These are phyloP conservation scores for Nomada ruficornis DNA, from an alignment of 2,888 invertebrate genomes.

Conservation along the genomic window DNA sequence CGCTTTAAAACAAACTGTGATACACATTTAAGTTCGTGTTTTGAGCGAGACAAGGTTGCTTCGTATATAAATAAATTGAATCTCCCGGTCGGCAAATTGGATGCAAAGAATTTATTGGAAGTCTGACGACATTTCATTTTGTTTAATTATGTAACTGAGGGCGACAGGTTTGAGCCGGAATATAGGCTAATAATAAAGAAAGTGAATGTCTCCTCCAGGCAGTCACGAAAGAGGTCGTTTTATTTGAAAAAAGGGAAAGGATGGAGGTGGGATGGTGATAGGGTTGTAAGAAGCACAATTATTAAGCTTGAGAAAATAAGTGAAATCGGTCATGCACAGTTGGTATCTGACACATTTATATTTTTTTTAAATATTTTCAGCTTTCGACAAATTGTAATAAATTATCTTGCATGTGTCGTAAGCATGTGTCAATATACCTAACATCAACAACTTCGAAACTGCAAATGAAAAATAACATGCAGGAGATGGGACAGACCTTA, in stretches of 20 bases:
- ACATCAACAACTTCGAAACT: constrained; percentile 38
- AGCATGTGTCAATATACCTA: constrained; percentile 30
- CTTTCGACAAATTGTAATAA: too few species aligned
- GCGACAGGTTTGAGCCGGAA: constrained; percentile 80
- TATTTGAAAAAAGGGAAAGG: constrained; percentile 55
- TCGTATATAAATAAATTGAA: background rate
- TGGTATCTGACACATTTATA: constrained; percentile 43
- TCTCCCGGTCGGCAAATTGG: too few species aligned
- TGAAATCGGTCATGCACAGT: constrained; percentile 48
- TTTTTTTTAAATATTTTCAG: background rate
- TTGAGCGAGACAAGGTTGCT: background rate
- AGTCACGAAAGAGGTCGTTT: constrained; percentile 83
- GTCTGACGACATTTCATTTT: constrained; percentile 14
- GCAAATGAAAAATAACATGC: constrained; percentile 74
- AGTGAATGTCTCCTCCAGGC: constrained; percentile 83
- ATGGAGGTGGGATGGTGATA: constrained; percentile 54
- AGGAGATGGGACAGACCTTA: constrained; percentile 70
- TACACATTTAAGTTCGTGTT: background rate
- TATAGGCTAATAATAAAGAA: constrained; percentile 75
- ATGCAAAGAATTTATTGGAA: background rate
- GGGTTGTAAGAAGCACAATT: constrained; percentile 64
- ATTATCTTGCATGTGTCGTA: background rate
- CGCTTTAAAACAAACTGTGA: background rate
- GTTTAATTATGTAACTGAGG: constrained; percentile 36
- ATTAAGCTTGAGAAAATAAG: constrained; percentile 54